A percentile compares a stretch with the other conserved stretches of the same genome.
These are phyloP conservation scores for Eriocheir sinensis DNA, from an alignment of 1,140 invertebrate species.

Conservation along the genomic window DNA sequence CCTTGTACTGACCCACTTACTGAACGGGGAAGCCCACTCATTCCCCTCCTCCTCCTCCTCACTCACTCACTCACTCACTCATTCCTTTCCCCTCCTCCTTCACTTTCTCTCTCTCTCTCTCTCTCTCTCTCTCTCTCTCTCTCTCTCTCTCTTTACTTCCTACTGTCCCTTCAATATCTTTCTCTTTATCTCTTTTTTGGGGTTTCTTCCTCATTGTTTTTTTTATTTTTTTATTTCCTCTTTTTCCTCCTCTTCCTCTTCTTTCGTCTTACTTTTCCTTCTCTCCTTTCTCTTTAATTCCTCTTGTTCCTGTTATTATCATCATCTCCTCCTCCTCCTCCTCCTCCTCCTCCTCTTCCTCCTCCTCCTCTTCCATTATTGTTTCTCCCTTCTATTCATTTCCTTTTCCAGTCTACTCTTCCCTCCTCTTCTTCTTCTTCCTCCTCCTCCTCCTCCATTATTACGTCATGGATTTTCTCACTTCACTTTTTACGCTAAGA, in stretches of 20 bases:
- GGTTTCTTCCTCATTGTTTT: neutral
- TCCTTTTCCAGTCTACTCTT: neutral
- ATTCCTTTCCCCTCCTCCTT: neutral
- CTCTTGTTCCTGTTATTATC: neutral
- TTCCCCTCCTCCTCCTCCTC: neutral
- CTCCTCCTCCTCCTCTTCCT: neutral
- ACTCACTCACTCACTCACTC: neutral
- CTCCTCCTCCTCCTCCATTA: neutral
- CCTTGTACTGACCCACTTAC: neutral
- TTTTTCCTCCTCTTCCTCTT: neutral
- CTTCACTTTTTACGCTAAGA: no score
- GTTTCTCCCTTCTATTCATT: no score
- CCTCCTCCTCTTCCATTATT: neutral
- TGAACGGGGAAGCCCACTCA: neutral
- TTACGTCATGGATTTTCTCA: no score
- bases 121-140: neutral
- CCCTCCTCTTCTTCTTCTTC: neutral
- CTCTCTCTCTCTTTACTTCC: neutral
- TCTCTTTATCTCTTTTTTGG: neutral
- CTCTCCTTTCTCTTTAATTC: neutral
- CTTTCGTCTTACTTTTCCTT: neutral
- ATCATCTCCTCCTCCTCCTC: neutral
- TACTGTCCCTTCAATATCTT: neutral
- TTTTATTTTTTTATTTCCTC: neutral
- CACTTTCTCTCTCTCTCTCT: neutral